phyloP scores from a whole-genome alignment of 2,113 vertebrate species.

The Neotragus pygmaeus region DNA sequence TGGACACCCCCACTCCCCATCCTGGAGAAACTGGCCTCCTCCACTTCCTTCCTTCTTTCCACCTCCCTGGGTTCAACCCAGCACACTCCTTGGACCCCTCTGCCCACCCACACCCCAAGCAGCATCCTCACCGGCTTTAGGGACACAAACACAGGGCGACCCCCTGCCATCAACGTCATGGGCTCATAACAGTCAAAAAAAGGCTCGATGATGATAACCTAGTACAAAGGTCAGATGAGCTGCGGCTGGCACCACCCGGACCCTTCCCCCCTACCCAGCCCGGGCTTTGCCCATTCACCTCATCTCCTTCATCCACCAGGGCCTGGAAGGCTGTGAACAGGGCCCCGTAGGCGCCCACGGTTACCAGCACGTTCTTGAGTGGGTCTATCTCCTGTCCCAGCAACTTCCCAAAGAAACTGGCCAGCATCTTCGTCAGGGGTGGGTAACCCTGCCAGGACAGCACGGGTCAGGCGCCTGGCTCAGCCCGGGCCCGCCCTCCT shows the following conservation, averaged over 20 bases:
- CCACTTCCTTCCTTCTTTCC: neutral
- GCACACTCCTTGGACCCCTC: neutral
- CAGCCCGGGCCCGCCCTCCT: neutral
- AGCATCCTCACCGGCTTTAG: slow-evolving; percentile 86
- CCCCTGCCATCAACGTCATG: slow-evolving; percentile 93
- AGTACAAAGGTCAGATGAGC: neutral
- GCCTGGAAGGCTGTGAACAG: slow-evolving; percentile 94
- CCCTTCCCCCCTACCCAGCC: neutral
- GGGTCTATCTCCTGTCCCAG: slow-evolving; percentile 87
- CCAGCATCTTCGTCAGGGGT: slow-evolving; percentile 86
- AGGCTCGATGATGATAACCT: slow-evolving; percentile 97
- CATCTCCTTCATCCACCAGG: slow-evolving; percentile 91
- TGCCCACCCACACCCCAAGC: neutral
- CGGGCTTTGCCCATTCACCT: slow-evolving; percentile 79
- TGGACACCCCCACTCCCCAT: neutral
- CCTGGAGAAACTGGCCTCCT: neutral
- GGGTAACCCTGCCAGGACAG: slow-evolving; percentile 87
- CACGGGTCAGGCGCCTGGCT: neutral
- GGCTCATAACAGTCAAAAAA: slow-evolving; percentile 96
- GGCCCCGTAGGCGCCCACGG: slow-evolving; percentile 92
- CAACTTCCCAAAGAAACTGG: slow-evolving; percentile 88
- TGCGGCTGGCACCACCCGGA: neutral
- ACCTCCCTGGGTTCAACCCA: neutral
- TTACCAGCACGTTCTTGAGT: slow-evolving; percentile 88
- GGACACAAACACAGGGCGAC: slow-evolving; percentile 86